phyloP scores from a whole-genome alignment of 2,113 vertebrate species.

The Cavia porcellus region DNA sequence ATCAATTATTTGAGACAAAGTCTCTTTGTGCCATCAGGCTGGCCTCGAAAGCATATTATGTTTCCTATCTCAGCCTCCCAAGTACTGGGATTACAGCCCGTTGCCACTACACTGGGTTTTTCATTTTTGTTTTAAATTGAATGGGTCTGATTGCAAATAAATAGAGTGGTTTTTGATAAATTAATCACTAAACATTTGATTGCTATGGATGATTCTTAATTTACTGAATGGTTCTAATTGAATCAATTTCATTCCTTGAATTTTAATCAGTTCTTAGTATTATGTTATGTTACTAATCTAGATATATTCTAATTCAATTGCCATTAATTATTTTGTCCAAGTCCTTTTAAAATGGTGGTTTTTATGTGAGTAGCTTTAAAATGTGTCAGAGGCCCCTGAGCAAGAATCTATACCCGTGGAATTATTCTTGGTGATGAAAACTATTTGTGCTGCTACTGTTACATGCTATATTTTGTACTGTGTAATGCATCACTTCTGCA shows the following conservation, averaged over 20 bases:
- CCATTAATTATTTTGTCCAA: background rate
- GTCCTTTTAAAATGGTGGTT: background rate
- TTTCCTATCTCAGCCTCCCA: background rate
- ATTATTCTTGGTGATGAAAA: background rate
- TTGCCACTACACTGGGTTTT: background rate
- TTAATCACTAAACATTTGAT: background rate
- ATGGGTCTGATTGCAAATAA: background rate
- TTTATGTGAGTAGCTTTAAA: background rate
- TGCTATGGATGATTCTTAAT: background rate
- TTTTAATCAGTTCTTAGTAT: background rate
- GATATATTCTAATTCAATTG: background rate
- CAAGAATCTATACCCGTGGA: rapidly evolving
- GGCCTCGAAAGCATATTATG: background rate
- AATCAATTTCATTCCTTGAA: background rate
- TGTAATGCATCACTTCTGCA: background rate
- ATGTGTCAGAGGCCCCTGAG: background rate
- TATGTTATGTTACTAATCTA: background rate
- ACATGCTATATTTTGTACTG: background rate
- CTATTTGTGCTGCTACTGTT: rapidly evolving
- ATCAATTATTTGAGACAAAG: background rate
- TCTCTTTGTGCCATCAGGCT: background rate
- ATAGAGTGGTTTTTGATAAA: background rate
- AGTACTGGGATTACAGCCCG: background rate
- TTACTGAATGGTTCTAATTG: background rate
- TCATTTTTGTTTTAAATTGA: background rate